phyloP scores from a whole-genome alignment of 2,113 vertebrate genomes.

The Trinectes maculatus region DNA sequence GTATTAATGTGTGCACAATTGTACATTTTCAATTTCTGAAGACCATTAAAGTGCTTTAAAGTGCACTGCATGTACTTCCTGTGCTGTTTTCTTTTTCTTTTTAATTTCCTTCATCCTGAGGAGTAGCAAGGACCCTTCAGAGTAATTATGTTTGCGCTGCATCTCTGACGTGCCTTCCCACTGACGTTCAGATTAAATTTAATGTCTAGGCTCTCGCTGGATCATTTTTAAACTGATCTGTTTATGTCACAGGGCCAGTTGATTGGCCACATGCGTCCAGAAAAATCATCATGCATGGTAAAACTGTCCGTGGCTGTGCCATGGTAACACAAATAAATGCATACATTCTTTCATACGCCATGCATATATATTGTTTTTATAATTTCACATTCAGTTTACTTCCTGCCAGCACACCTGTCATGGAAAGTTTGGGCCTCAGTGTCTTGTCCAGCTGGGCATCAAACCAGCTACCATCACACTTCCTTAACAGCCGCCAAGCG shows the following conservation, averaged over 20 bases:
- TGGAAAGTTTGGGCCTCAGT: too few species aligned
- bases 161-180: not conserved
- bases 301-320: not conserved
- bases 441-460: too few species aligned
- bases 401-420: too few species aligned
- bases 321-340: not conserved
- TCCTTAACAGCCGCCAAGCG: too few species aligned
- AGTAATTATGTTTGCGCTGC: slow-evolving; percentile 8
- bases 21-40: too few species aligned
- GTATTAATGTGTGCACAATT: not conserved
- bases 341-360: too few species aligned
- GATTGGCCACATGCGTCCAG: not conserved
- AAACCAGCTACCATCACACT: too few species aligned
- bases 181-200: not conserved
- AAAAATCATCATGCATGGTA: not conserved
- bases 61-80: not conserved
- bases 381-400: too few species aligned
- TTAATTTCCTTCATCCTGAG: not conserved
- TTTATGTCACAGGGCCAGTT: not conserved
- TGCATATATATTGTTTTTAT: too few species aligned
- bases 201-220: not conserved
- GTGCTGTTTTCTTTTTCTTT: not conserved
- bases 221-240: slow-evolving; percentile 3
- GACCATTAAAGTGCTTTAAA: too few species aligned
- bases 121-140: not conserved